These are phyloP conservation scores for Sarotherodon lohbergeri DNA, from an alignment of 2,113 vertebrate species.

Conservation along the genomic window DNA sequence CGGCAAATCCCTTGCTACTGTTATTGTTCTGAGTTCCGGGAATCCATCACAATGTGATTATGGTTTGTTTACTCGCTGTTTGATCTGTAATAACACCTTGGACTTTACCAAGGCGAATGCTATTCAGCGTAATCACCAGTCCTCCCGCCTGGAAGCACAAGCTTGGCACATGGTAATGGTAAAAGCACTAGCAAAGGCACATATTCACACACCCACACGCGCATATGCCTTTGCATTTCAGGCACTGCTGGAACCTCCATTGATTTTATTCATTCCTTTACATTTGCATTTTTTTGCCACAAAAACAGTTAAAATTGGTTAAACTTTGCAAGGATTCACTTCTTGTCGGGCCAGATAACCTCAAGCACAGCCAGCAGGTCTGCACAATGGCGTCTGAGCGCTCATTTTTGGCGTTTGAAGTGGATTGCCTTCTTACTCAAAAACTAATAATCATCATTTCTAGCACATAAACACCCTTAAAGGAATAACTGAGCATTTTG, in stretches of 20 bases:
- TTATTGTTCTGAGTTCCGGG: not conserved
- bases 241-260: not conserved
- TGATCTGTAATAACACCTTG: conserved; percentile 9
- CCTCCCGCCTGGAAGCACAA: not conserved
- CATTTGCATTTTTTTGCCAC: not conserved
- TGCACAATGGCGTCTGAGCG: not conserved
- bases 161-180: not conserved
- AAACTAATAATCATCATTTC: not conserved
- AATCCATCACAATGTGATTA: conserved; percentile 30
- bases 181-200: not conserved
- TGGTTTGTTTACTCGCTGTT: conserved; percentile 20
- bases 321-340: not conserved
- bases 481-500: not conserved
- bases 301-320: not conserved
- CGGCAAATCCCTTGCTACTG: not conserved
- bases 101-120: not conserved
- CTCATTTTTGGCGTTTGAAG: not conserved
- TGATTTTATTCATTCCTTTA: not conserved
- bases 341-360: not conserved
- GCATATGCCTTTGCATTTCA: not conserved
- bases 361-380: not conserved
- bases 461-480: not conserved
- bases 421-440: not conserved
- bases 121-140: not conserved
- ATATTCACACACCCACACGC: not conserved